A percentile compares a stretch with the other conserved stretches of the same genome.
phyloP scores from a whole-genome alignment of 2,888 invertebrate genomes.

The Hypselothyrea guttata region DNA sequence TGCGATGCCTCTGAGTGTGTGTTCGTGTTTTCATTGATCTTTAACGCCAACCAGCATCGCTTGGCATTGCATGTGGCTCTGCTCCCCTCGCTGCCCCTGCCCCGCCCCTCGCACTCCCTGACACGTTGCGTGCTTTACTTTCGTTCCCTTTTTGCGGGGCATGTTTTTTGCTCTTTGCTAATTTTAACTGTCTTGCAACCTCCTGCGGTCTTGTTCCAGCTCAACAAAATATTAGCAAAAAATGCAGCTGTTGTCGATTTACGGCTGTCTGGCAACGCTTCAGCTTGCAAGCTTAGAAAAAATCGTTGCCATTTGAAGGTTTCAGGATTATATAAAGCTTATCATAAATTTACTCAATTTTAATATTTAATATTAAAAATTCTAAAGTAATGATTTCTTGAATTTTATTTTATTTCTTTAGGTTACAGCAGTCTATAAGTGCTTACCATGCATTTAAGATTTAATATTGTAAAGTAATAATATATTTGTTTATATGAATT shows the following conservation, averaged over 20 bases:
- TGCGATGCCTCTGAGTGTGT: constrained; percentile 9
- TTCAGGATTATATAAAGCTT: too few species aligned
- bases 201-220: constrained; percentile 76
- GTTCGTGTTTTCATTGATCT: constrained; percentile 67
- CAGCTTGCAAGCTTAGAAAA: neutral
- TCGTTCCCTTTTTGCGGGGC: constrained; percentile 20
- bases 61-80: constrained; percentile 52
- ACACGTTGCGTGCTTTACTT: constrained; percentile 61
- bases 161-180: constrained; percentile 54
- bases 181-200: constrained; percentile 71
- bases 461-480: too few species aligned
- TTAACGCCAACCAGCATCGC: constrained; percentile 58
- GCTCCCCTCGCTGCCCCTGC: constrained; percentile 20
- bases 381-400: too few species aligned
- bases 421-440: too few species aligned
- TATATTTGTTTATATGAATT: too few species aligned
- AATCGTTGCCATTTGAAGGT: too few species aligned
- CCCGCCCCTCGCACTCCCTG: constrained; percentile 5
- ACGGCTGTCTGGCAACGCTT: constrained; percentile 9
- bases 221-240: constrained; percentile 41
- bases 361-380: too few species aligned
- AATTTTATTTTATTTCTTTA: too few species aligned
- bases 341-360: too few species aligned
- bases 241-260: constrained; percentile 48
- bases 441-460: too few species aligned